Conservation (phyloP, 2,888 invertebrate species). For the Pollenia amentaria region DNA sequence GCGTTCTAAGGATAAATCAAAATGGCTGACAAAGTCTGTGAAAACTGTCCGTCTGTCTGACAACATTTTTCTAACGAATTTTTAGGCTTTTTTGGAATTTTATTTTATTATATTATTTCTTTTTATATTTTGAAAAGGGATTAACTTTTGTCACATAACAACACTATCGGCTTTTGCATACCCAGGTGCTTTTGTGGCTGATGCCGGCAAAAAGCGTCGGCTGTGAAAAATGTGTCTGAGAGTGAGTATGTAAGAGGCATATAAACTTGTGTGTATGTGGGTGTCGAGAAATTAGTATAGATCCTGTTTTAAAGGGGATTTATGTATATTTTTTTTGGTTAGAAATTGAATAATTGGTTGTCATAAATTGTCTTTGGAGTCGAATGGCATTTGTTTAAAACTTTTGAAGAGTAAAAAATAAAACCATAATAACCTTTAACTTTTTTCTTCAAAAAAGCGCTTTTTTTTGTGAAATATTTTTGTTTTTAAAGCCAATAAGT, state of each 20-base stretch:
- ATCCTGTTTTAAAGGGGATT: slow-evolving; percentile 37
- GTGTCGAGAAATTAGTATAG: slow-evolving; percentile 5
- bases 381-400: slow-evolving; percentile 54
- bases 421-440: slow-evolving; percentile 43
- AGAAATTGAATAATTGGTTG: slow-evolving; percentile 69
- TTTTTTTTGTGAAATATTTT: neutral
- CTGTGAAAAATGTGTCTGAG: slow-evolving; percentile 11
- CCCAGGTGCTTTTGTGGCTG: slow-evolving; percentile 37
- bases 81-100: slow-evolving; percentile 31
- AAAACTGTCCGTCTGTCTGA: slow-evolving; percentile 12
- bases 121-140: slow-evolving; percentile 36
- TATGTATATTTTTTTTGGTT: slow-evolving; percentile 18
- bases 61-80: slow-evolving; percentile 23
- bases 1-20: slow-evolving; percentile 42
- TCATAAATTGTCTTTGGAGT: slow-evolving; percentile 64
- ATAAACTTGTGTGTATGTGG: neutral
- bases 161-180: slow-evolving; percentile 57
- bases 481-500: neutral
- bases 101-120: slow-evolving; percentile 31
- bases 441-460: slow-evolving; percentile 12
- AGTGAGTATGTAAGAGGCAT: too few species aligned
- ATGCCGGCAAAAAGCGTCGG: slow-evolving; percentile 1
- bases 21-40: slow-evolving; percentile 23
- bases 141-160: slow-evolving; percentile 68
- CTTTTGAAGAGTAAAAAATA: slow-evolving; percentile 7